A percentile compares a stretch with the other conserved stretches of the same genome.
Conservation (phyloP, 2,888 invertebrate species). For the Mythimna ferrago region DNA sequence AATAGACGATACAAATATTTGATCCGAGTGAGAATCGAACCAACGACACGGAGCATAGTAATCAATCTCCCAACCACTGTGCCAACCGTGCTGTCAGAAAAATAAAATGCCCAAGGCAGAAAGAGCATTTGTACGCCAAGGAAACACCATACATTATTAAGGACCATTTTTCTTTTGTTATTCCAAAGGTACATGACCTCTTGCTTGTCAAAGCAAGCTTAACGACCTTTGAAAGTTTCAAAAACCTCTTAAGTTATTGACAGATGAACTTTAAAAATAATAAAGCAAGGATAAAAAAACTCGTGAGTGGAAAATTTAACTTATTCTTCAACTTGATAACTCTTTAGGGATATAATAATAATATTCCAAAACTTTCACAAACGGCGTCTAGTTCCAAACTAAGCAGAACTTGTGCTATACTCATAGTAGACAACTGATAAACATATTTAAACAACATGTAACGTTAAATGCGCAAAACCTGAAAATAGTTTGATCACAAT, state of each 20-base stretch:
- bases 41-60: too few species aligned
- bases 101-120: not conserved
- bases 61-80: too few species aligned
- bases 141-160: not conserved
- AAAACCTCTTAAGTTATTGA: constrained; percentile 12
- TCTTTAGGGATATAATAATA: not conserved
- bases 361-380: too few species aligned
- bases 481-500: too few species aligned
- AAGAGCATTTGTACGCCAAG: not conserved
- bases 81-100: not conserved
- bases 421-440: too few species aligned
- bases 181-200: constrained; percentile 7
- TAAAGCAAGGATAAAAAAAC: not conserved
- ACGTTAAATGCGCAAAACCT: too few species aligned
- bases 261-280: not conserved
- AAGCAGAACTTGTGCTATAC: too few species aligned
- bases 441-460: too few species aligned
- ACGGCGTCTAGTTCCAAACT: too few species aligned
- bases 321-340: not conserved
- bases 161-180: not conserved
- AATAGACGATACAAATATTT: too few species aligned
- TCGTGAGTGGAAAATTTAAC: not conserved
- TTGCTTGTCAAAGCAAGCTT: constrained; percentile 7
- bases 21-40: too few species aligned
- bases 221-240: constrained; percentile 28